Base-by-base conservation (phyloP, 2,797 vertebrate genomes). In the Chromis chromis region DNA sequence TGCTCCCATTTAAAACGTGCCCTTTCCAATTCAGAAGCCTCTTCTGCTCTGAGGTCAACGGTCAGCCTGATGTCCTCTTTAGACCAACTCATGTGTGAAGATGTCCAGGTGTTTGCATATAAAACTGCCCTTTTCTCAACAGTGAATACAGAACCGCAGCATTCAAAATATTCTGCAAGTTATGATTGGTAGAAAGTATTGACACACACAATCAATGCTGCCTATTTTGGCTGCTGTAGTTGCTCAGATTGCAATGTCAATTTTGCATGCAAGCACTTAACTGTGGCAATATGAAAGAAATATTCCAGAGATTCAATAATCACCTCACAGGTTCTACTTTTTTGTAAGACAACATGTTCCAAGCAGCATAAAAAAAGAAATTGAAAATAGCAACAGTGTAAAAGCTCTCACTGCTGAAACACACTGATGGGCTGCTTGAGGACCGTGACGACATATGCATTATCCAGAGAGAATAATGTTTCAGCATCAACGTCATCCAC, bases 281-380 rank as follows among this genome's bases (percentile, higher is more conserved):
- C 25, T 33, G 70, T 67, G 60, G 44, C 21, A 40, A 58, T 71
- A 54, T 49, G 39, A 67, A 31, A 56, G 33, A 49, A 82, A 65
- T 75, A 39, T 61, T 75, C 71, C 67, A 65, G 63, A 67, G 50
- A 74, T 74, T 66, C 28, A 55, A 33, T 33, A 28, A 52, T 63
- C 39, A 22, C 39, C n/a, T 74, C 60, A 21, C 53, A 49, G 13
- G 25, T 9, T 68, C 24, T 25, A 1, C 55, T 52, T 28, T n/a
- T 57, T 55, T 42, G 44, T 16, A 52, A 46, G 7, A 21, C 13
- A 39, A 19, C 46, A 16, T 21, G 49, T 21, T 52, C 21, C 1
- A 10, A 61, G 31, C 67, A 53, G 49, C n/a, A 46, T 61, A 60
- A 25, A 25, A 25, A 25, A 65, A 40, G 52, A 25, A 76, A 1